phyloP scores from a whole-genome alignment of 2,888 invertebrate genomes.

The Phaedon cochleariae region DNA sequence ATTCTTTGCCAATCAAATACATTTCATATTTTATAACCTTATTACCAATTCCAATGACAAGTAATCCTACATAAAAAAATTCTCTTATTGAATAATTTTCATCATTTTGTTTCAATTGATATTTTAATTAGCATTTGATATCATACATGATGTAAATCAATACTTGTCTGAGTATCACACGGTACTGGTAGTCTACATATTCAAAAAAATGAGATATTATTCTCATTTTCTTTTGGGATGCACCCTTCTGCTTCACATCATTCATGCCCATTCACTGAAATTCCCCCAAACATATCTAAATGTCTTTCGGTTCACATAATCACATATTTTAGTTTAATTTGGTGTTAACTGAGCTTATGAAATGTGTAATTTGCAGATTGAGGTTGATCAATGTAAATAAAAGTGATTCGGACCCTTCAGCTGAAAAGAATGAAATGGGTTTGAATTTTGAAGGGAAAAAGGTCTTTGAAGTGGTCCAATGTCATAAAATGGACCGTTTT shows the following conservation, averaged over 20 bases:
- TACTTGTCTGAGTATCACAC: too few relatives aligned
- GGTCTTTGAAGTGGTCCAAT: not conserved
- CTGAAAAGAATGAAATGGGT: not conserved
- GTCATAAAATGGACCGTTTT: not conserved
- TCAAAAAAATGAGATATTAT: too few relatives aligned
- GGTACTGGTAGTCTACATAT: too few relatives aligned
- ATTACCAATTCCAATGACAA: too few relatives aligned
- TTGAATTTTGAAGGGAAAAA: not conserved
- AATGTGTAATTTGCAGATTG: conserved; percentile 9
- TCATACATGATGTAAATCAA: too few relatives aligned
- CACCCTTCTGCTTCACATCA: conserved; percentile 12
- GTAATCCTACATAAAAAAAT: too few relatives aligned
- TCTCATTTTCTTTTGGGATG: conserved; percentile 18
- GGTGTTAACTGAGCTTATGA: conserved; percentile 30
- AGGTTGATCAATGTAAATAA: not conserved
- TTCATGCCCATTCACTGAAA: conserved; percentile 28
- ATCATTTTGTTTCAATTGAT: too few relatives aligned
- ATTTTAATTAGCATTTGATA: not conserved
- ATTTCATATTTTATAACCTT: too few relatives aligned
- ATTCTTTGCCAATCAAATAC: too few relatives aligned
- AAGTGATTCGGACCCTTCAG: not conserved
- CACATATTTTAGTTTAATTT: conserved; percentile 9
- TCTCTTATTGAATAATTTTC: too few relatives aligned
- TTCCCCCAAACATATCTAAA: conserved; percentile 18
- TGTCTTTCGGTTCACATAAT: conserved; percentile 4